Evolutionary conservation across 2,888 invertebrate genomes (phyloP), one percentile per base, ranked within the genome.

Genomic region (Lysandra bellargus): DNA sequence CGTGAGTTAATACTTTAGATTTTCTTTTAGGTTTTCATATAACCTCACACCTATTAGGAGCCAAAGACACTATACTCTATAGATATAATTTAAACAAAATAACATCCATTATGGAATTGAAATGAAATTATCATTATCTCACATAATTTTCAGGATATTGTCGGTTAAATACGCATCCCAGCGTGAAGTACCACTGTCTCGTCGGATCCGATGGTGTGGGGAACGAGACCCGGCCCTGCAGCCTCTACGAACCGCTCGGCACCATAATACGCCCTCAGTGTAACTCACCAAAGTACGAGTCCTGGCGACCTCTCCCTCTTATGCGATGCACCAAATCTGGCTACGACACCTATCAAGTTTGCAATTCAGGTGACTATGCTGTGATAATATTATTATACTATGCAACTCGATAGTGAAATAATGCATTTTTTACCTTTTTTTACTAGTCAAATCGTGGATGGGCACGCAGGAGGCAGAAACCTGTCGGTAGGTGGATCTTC

Each of bases 121-220:
- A 44, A 6, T 44, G 53, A 57, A 57, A 57, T 12, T 12, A 57
- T 14, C 14, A 57, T 4, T 14, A 14, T 0, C 64, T 23, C 9
- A 17, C 73, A n/a, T 9, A 12, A 49, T 23, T 76, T 76, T 57
- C 76, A 76, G 76, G 6, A 76, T 2, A 57, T 9, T 76, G 76
- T 53, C 76, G 76, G n/a, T 57, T 76, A 23, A 14, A 44, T 9
- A 76, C 76, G 6, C 76, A 76, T 12, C 76, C 76, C 17, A 76
- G 76, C 44, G 76, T 76, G 7, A 53, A 57, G 17, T 76, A 76
- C 76, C 1, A 57, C 1, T 76, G 76, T 76, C 76, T 76, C 6
- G 17, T 76, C 2, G 57, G 33, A 7, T 33, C 76, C 6, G 33
- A 57, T 49, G 49, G 49, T 53, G 76, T 2, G 1, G 23, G 9